Conservation (phyloP, 2,113 vertebrate genomes). For the Chauna torquata region DNA sequence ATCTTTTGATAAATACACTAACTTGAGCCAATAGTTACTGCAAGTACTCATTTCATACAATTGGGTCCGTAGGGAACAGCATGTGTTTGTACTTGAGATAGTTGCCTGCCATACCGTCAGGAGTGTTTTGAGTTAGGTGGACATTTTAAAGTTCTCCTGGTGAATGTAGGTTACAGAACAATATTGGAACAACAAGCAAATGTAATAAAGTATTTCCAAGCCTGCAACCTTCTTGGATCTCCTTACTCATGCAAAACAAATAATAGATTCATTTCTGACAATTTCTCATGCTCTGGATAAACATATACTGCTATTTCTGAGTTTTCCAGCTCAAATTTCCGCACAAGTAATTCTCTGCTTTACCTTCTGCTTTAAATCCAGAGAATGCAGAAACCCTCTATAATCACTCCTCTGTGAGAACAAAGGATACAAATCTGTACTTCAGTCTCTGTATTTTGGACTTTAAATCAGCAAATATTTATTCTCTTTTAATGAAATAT, state of each 20-base stretch:
- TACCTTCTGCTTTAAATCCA: not conserved
- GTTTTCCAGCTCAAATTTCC: not conserved
- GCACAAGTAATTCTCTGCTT: not conserved
- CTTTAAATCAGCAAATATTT: conserved; percentile 24
- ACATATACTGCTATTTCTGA: not conserved
- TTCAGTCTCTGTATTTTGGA: not conserved
- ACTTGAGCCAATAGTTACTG: not conserved
- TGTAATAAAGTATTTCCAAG: not conserved
- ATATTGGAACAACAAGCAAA: not conserved
- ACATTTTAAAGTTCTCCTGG: not conserved
- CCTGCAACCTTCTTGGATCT: not conserved
- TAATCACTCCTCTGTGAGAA: not conserved
- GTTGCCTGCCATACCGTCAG: not conserved
- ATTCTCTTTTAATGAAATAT: not conserved
- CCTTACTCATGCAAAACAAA: not conserved
- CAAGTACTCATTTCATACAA: not conserved
- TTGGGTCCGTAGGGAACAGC: not conserved
- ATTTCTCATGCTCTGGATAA: not conserved
- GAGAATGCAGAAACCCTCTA: not conserved
- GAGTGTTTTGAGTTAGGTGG: not conserved
- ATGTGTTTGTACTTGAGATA: not conserved
- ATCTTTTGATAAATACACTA: not conserved
- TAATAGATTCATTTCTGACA: not conserved
- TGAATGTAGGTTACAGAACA: not conserved
- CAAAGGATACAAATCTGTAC: not conserved